phyloP scores from a whole-genome alignment of 2,797 vertebrate genomes.

The Sciurus vulgaris region DNA sequence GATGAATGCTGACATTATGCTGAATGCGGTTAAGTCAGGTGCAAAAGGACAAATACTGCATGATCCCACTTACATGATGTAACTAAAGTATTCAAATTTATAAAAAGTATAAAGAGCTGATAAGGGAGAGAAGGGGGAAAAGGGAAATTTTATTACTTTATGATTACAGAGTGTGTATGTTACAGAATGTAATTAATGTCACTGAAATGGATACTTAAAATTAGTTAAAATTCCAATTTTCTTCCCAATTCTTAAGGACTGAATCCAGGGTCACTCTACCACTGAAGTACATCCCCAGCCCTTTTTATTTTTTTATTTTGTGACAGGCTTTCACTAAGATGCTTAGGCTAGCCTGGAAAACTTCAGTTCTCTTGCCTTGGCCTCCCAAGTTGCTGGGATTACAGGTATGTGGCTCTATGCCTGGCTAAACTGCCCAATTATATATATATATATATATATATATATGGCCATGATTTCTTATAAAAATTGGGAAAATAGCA shows the following conservation, averaged over 20 bases:
- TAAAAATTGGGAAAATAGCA: not conserved
- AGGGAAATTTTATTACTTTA: not conserved
- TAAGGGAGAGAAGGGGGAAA: not conserved
- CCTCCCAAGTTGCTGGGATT: not conserved
- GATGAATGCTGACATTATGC: not conserved
- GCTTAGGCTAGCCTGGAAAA: not conserved
- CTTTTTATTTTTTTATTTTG: not conserved
- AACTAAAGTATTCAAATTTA: not conserved
- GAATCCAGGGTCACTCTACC: not conserved
- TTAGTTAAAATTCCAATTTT: not conserved
- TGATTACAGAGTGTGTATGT: not conserved
- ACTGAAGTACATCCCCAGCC: not conserved
- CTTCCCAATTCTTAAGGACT: not conserved
- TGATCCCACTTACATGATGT: not conserved
- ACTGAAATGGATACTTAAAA: not conserved
- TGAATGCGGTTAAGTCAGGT: not conserved
- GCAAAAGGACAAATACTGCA: not conserved
- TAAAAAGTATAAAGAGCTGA: not conserved
- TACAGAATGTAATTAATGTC: not conserved
- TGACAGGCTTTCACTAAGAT: not conserved
- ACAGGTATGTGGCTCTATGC: not conserved
- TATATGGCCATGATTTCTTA: not conserved
- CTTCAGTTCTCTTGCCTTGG: not conserved
- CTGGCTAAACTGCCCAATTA: not conserved
- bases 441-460: not conserved